Percentiles rank a stretch among this genome's conserved stretches.
Evolutionary conservation across 2,888 invertebrate species (phyloP).

Genomic region (Drosophila prolongata): DNA sequence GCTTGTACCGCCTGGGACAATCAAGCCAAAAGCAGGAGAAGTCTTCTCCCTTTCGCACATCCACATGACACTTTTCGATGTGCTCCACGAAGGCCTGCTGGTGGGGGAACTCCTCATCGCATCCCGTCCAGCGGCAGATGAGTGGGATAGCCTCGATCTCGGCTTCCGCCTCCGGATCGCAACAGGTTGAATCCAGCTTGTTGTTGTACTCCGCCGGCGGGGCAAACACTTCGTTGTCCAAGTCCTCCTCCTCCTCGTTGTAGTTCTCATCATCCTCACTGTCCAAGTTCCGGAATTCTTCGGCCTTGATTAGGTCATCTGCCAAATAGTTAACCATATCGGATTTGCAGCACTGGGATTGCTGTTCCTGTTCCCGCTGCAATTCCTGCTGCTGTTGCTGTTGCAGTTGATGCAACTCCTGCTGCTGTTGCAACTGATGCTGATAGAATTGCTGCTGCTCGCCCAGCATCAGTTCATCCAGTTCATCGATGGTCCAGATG

Average conservation of each 20-base stretch:
- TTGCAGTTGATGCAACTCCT: background rate
- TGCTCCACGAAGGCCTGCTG: slow-evolving; percentile 93
- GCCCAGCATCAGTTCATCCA: slow-evolving; percentile 74
- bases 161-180: slow-evolving; percentile 23
- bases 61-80: slow-evolving; percentile 94
- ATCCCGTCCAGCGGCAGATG: slow-evolving; percentile 93
- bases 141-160: slow-evolving; percentile 51
- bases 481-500: slow-evolving; percentile 83
- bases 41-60: slow-evolving; percentile 93
- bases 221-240: slow-evolving; percentile 59
- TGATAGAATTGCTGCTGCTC: slow-evolving; percentile 24
- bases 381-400: slow-evolving; percentile 3
- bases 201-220: slow-evolving; percentile 26
- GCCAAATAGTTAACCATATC: slow-evolving; percentile 9
- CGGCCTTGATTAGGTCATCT: slow-evolving; percentile 22
- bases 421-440: slow-evolving; percentile 13
- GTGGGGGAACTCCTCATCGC: slow-evolving; percentile 91
- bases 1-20: slow-evolving; percentile 94
- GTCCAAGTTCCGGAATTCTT: slow-evolving; percentile 15
- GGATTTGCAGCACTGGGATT: background rate
- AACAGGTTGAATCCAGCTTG: slow-evolving; percentile 14
- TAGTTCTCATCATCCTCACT: slow-evolving; percentile 61
- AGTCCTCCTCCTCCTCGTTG: slow-evolving; percentile 50
- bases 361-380: slow-evolving; percentile 2
- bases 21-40: slow-evolving; percentile 97